Percentiles rank a stretch among this genome's conserved stretches.
Evolutionary conservation across 2,888 invertebrate genomes (phyloP).

Genomic region (Sepioteuthis lessoniana): DNA sequence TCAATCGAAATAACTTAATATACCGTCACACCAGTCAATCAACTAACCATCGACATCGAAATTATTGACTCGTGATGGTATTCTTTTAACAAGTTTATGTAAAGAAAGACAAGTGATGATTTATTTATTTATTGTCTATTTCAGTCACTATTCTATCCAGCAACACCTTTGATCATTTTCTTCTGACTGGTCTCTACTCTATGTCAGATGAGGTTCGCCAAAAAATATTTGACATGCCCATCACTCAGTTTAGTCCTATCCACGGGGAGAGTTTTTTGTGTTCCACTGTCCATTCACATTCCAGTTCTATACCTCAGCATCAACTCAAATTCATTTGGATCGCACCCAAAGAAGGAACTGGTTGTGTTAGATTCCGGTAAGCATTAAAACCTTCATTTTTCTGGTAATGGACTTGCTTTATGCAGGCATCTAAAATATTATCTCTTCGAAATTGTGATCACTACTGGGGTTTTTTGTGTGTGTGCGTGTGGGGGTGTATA

Average conservation of each 20-base stretch:
- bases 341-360: conserved; percentile 73
- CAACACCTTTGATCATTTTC: conserved; percentile 73
- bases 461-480: too few species aligned
- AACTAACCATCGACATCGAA: too few species aligned
- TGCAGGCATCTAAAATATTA: too few species aligned
- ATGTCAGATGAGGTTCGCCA: conserved; percentile 58
- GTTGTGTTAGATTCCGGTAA: conserved; percentile 75
- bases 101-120: not conserved
- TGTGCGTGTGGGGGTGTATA: too few species aligned
- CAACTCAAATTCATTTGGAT: conserved; percentile 72
- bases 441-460: too few species aligned
- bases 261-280: conserved; percentile 71
- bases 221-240: conserved; percentile 51
- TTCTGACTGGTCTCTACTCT: conserved; percentile 74
- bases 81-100: too few species aligned
- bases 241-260: conserved; percentile 55
- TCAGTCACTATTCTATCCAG: conserved; percentile 72
- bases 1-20: too few species aligned
- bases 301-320: conserved; percentile 66
- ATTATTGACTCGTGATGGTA: too few species aligned
- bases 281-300: conserved; percentile 72
- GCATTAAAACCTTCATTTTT: conserved; percentile 48
- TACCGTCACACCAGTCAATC: too few species aligned
- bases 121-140: not conserved
- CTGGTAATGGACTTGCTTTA: too few species aligned